Evolutionary conservation across 2,113 vertebrate species (phyloP), one percentile per base, ranked within the genome.

Genomic region (Struthidea cinerea): DNA sequence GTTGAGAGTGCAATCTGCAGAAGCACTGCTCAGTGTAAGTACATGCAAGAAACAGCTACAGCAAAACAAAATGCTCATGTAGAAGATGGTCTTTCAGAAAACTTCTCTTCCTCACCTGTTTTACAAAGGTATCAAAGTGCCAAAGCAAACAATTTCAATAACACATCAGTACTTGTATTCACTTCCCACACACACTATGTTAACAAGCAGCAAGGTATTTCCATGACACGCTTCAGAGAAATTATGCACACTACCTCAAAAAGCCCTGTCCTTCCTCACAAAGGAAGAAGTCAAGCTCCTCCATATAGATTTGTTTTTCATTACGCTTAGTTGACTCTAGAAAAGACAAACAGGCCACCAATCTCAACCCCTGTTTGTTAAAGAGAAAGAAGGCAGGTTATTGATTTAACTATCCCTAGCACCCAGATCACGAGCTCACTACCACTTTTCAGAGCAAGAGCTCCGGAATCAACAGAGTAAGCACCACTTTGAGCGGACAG

Each of bases 251-350:
- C 90, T 85, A 87, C 85, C 95, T 87, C 91, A 53, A 84, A 80
- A 71, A 84, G 71, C 90, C 78, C 91, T 94, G 77, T 63, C 71
- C 77, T 87, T 85, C 60, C 70, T 75, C 70, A 92, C 61, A 87
- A 91, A 93, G 67, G 87, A 94, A 89, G 70, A 93, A 87, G 84
- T 86, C 94, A 86, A 92, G 86, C 65, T 83, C 68, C 89, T 96
- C 83, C 85, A 94, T 10, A 91, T 4, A 89, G 91, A 87, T 90
- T 96, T 84, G 67, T 16, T 89, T 95, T 85, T 91, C 80, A 82
- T 78, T 76, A 68, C 14, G 41, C 68, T 94, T 90, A 71, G 59
- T 70, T 93, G 74, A 75, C 52, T 82, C 85, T 94, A 86, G 64
- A 74, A 80, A 94, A 94, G 84, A 85, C 16, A 67, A 90, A 89